Percentiles rank a stretch among this genome's conserved stretches.
Evolutionary conservation across 2,797 vertebrate genomes (phyloP).

Genomic region (Chloroceryle amazona): DNA sequence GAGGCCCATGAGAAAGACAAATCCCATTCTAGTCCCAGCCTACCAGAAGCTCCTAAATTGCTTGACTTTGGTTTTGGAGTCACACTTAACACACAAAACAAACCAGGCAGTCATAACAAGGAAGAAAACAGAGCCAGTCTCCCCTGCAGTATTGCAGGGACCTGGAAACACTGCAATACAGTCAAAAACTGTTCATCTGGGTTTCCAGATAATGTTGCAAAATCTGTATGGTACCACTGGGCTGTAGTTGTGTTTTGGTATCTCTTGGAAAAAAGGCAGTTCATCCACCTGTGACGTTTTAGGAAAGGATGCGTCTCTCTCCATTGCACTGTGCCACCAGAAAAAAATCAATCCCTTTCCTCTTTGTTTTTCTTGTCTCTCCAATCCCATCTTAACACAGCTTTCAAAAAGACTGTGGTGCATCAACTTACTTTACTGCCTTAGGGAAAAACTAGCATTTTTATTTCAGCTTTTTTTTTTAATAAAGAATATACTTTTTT

Average conservation of each 20-base stretch:
- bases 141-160: neutral
- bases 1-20: neutral
- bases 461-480: neutral
- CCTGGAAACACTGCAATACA: neutral
- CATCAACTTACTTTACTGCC: neutral
- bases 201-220: neutral
- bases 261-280: neutral
- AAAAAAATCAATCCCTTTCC: neutral
- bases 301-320: neutral
- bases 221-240: rapidly evolving
- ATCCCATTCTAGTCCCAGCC: neutral
- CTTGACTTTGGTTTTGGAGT: neutral
- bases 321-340: neutral
- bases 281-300: neutral
- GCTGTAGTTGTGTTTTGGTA: rapidly evolving
- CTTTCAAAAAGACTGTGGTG: rapidly evolving
- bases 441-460: neutral
- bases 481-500: neutral
- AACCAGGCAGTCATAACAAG: neutral
- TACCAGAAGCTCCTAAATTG: neutral
- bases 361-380: neutral
- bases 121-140: neutral
- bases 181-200: neutral
- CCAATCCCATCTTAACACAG: neutral
- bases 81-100: neutral